Conservation (phyloP, 2,888 invertebrate species). For the Chrysina gloriosa region DNA sequence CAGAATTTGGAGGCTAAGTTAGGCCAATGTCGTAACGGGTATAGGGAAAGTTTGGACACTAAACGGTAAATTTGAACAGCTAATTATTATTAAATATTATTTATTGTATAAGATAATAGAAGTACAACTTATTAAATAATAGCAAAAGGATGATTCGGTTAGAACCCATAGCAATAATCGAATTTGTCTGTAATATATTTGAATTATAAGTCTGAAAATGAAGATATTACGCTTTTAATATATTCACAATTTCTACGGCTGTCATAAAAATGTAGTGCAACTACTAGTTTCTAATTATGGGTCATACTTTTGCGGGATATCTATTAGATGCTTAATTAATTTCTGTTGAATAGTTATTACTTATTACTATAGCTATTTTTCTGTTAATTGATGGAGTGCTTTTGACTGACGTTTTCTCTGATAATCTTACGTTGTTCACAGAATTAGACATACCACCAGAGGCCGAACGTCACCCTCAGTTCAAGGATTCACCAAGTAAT, state of each 20-base stretch:
- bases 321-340: conserved; percentile 21
- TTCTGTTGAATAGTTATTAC: conserved; percentile 12
- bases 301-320: conserved; percentile 3
- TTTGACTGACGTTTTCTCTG: background rate
- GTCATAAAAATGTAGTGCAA: background rate
- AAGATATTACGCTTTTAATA: too few relatives aligned
- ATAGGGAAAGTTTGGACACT: conserved; percentile 41
- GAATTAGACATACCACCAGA: conserved; percentile 50
- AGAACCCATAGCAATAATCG: too few relatives aligned
- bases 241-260: too few relatives aligned
- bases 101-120: background rate
- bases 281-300: background rate
- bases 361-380: too few relatives aligned
- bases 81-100: conserved; percentile 18
- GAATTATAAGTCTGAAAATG: too few relatives aligned
- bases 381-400: too few relatives aligned
- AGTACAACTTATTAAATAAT: background rate
- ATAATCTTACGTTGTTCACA: conserved; percentile 29
- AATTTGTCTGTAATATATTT: too few relatives aligned
- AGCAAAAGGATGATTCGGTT: conserved; percentile 7
- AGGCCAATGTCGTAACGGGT: conserved; percentile 51
- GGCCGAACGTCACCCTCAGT: conserved; percentile 52
- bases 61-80: conserved; percentile 32
- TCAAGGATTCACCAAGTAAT: conserved; percentile 50
- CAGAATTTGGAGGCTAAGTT: conserved; percentile 55